These are phyloP conservation scores for Salvator merianae DNA, from an alignment of 2,113 vertebrate species.

Conservation along the genomic window DNA sequence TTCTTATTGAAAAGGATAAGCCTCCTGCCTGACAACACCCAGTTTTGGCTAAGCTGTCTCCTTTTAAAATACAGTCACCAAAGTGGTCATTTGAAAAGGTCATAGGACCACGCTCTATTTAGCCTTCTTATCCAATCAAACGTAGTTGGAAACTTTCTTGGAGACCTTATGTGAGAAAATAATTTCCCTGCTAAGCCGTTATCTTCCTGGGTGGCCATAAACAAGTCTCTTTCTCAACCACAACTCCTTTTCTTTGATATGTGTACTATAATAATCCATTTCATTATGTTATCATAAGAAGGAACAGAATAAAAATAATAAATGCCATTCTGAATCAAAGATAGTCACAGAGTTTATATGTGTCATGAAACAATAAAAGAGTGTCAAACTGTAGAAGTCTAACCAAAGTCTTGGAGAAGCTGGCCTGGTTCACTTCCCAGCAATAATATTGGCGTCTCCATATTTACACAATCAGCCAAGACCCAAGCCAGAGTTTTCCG, in stretches of 20 bases:
- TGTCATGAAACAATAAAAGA: not conserved
- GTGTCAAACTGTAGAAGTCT: not conserved
- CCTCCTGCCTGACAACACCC: not conserved
- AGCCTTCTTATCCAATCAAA: not conserved
- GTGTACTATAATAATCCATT: not conserved
- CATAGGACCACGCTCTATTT: not conserved
- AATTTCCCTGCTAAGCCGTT: not conserved
- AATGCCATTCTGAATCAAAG: not conserved
- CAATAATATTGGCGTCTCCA: constrained; percentile 20
- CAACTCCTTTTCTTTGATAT: not conserved
- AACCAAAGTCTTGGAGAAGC: not conserved
- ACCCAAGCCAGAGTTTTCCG: constrained; percentile 49
- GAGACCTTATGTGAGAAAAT: not conserved
- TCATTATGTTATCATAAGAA: not conserved
- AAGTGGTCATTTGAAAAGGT: not conserved
- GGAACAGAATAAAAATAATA: not conserved
- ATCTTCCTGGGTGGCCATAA: not conserved
- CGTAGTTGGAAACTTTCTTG: not conserved
- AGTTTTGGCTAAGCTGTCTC: not conserved
- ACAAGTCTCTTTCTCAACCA: not conserved
- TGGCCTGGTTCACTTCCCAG: not conserved
- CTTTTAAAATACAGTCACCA: not conserved
- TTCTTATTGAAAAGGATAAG: not conserved
- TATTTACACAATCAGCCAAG: not conserved
- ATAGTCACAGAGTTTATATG: not conserved